Percentiles rank a stretch among this genome's conserved stretches.
Evolutionary conservation across 2,113 vertebrate genomes (phyloP).

Genomic region (Myiagra hebetior): DNA sequence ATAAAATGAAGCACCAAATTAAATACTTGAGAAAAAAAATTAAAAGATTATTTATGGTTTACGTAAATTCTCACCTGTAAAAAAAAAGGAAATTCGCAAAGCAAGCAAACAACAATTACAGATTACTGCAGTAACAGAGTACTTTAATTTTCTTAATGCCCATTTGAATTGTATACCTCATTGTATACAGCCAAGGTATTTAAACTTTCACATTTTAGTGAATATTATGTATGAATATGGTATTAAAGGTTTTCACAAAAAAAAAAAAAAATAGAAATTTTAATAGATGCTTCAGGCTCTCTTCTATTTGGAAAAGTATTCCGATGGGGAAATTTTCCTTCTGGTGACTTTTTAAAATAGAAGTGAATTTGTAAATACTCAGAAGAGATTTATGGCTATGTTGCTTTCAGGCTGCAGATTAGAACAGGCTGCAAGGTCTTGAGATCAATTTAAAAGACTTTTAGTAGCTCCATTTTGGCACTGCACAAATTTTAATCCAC

Average conservation of each 20-base stretch:
- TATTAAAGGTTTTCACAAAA: not conserved
- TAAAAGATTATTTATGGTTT: not conserved
- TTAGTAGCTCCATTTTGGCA: not conserved
- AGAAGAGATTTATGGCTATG: not conserved
- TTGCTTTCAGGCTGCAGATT: not conserved
- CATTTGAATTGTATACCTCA: not conserved
- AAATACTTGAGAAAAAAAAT: not conserved
- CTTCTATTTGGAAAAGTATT: not conserved
- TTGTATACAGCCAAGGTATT: not conserved
- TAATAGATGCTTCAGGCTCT: not conserved
- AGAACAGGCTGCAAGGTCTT: not conserved
- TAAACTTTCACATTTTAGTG: not conserved
- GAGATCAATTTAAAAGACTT: not conserved
- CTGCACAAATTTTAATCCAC: not conserved
- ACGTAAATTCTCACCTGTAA: not conserved
- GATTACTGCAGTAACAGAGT: not conserved
- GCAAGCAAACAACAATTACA: not conserved
- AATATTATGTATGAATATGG: accelerated
- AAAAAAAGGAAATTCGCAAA: not conserved
- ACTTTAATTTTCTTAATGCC: not conserved
- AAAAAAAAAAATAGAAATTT: not conserved
- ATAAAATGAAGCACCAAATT: not conserved
- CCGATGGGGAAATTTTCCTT: not conserved
- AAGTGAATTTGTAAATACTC: not conserved
- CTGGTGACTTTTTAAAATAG: not conserved